phyloP scores from a whole-genome alignment of 2,113 vertebrate genomes.

The Serilophus lunatus region DNA sequence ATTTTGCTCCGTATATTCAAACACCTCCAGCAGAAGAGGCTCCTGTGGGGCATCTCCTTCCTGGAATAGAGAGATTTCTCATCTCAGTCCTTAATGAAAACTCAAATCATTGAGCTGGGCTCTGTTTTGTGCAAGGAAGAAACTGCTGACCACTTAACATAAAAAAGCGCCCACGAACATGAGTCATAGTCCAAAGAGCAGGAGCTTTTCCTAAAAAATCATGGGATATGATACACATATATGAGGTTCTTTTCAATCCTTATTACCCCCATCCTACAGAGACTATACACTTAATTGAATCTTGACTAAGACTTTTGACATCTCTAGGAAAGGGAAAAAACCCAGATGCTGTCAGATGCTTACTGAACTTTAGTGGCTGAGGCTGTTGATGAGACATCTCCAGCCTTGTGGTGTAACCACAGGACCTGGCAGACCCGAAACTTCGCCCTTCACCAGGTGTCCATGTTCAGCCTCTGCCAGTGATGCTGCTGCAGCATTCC shows the following conservation, averaged over 20 bases:
- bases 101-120: not conserved
- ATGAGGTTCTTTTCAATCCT: not conserved
- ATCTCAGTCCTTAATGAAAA: not conserved
- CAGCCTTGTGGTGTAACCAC: not conserved
- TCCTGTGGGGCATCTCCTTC: not conserved
- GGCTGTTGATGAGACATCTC: not conserved
- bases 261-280: not conserved
- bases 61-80: not conserved
- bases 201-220: not conserved
- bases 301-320: not conserved
- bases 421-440: not conserved
- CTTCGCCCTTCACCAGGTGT: not conserved
- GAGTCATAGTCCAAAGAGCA: not conserved
- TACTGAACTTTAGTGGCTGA: not conserved
- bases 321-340: not conserved
- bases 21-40: not conserved
- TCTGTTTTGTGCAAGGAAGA: not conserved
- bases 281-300: not conserved
- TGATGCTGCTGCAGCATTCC: not conserved
- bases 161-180: not conserved
- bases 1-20: not conserved
- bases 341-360: not conserved
- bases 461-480: not conserved
- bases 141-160: not conserved
- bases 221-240: not conserved